A percentile compares a stretch with the other conserved stretches of the same genome.
phyloP scores from a whole-genome alignment of 2,888 invertebrate genomes.

The Scaptomyza tumidula region DNA sequence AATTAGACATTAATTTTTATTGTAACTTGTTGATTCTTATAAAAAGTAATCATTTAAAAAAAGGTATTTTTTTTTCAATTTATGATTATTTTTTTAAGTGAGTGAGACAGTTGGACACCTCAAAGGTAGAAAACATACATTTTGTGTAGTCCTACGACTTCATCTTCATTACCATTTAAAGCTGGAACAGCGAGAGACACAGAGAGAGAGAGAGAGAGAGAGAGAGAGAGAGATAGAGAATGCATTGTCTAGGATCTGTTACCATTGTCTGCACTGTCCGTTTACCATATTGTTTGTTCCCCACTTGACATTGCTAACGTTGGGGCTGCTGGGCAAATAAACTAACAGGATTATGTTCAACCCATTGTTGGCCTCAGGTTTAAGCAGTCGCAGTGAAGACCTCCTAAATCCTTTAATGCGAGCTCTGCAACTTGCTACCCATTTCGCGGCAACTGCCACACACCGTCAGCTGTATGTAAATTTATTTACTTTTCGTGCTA shows the following conservation, averaged over 20 bases:
- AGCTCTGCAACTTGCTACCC: constrained; percentile 14
- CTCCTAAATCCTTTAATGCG: constrained; percentile 72
- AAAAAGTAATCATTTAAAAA: too few relatives aligned
- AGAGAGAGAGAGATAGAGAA: constrained; percentile 3
- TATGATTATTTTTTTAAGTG: not conserved
- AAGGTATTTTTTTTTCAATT: too few relatives aligned
- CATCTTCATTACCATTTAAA: constrained; percentile 62
- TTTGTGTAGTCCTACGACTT: constrained; percentile 56
- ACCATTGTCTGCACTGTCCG: constrained; percentile 35
- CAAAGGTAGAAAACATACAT: constrained; percentile 14
- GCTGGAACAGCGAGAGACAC: constrained; percentile 31
- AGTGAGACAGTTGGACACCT: constrained; percentile 39
- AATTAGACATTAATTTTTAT: too few relatives aligned
- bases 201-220: constrained; percentile 3
- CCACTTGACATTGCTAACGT: constrained; percentile 66
- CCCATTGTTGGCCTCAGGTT: constrained; percentile 58
- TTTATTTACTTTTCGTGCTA: constrained; percentile 70
- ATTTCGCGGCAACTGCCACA: constrained; percentile 19
- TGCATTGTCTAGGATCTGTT: constrained; percentile 57
- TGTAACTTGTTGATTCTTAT: too few relatives aligned
- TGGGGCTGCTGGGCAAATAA: constrained; percentile 49
- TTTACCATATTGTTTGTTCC: constrained; percentile 51
- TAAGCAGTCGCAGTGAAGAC: constrained; percentile 32
- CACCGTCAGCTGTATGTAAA: constrained; percentile 66
- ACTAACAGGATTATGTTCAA: constrained; percentile 75